These are phyloP conservation scores for Eulemur rufifrons DNA, from an alignment of 2,113 vertebrate species.

Conservation along the genomic window DNA sequence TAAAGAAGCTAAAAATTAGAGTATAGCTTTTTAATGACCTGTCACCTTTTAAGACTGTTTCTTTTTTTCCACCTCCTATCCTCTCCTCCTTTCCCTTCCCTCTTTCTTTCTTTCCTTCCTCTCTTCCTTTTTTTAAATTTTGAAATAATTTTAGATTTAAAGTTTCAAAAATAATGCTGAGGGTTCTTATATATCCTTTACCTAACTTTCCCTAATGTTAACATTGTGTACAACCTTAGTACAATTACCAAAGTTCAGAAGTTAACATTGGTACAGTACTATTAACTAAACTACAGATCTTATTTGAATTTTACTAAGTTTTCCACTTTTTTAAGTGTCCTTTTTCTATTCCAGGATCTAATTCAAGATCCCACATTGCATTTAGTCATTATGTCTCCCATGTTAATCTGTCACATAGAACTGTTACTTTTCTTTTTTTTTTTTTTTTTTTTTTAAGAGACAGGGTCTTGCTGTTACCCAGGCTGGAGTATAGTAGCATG, in stretches of 20 bases:
- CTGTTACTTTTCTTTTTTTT: background rate
- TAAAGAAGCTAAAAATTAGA: background rate
- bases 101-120: background rate
- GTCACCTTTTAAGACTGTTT: background rate
- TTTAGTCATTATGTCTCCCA: background rate
- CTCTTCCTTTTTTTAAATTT: background rate
- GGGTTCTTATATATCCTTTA: background rate
- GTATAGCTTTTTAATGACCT: background rate
- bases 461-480: no score
- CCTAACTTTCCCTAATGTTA: background rate
- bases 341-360: background rate
- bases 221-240: background rate
- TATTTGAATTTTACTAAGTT: background rate
- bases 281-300: background rate
- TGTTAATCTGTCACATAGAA: background rate
- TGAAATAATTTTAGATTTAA: background rate
- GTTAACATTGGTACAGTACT: background rate
- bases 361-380: background rate
- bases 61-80: background rate
- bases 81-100: background rate
- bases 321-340: background rate
- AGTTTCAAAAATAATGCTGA: background rate
- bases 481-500: no score
- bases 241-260: background rate
- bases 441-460: no score